A percentile compares a stretch with the other conserved stretches of the same genome.
These are phyloP conservation scores for Tetramorium simillimum DNA, from an alignment of 1,140 invertebrate genomes.

Conservation along the genomic window DNA sequence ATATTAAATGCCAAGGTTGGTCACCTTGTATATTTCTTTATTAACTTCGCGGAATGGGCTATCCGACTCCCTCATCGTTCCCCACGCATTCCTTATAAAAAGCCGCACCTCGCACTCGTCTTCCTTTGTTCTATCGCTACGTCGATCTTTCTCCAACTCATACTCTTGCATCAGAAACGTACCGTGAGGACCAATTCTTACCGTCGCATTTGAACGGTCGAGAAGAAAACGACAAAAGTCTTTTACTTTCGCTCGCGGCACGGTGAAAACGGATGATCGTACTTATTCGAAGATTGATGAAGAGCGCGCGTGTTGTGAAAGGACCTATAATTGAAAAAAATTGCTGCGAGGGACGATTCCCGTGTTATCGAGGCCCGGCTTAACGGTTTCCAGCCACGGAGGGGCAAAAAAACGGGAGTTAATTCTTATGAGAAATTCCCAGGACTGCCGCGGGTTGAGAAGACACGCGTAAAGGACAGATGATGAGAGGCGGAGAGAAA, in stretches of 20 bases:
- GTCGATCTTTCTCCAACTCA: not conserved
- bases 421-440: conserved; percentile 59
- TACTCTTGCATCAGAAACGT: not conserved
- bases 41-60: conserved; percentile 77
- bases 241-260: conserved; percentile 8
- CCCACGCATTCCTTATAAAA: conserved; percentile 53
- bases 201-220: conserved; percentile 34
- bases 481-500: conserved; percentile 14
- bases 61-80: conserved; percentile 45
- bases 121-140: conserved; percentile 10
- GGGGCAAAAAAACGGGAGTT: conserved; percentile 36
- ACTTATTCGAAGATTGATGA: conserved; percentile 68
- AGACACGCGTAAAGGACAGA: not conserved
- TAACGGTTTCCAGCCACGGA: conserved; percentile 39
- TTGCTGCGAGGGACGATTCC: conserved; percentile 53
- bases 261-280: conserved; percentile 30
- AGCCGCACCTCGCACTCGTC: not conserved
- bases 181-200: conserved; percentile 2
- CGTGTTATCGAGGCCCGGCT: conserved; percentile 34
- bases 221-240: conserved; percentile 6
- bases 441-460: not conserved
- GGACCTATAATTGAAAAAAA: conserved; percentile 67
- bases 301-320: conserved; percentile 44
- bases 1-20: conserved; percentile 83
- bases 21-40: conserved; percentile 83